These are phyloP conservation scores for Microctenopoma lineatum DNA, from an alignment of 2,797 vertebrate species.

Conservation along the genomic window DNA sequence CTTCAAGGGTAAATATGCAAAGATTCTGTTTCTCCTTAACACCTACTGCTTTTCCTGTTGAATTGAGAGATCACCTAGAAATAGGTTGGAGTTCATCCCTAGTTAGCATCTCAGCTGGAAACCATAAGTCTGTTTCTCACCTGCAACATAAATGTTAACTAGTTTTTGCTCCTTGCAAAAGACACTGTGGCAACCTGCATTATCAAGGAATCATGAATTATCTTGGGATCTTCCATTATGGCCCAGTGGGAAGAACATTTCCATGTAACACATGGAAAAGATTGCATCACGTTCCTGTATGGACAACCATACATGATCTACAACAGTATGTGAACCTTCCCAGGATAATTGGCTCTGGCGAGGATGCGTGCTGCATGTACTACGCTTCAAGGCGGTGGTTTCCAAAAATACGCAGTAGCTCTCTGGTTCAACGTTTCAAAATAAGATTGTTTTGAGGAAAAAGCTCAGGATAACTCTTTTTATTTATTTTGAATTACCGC, in stretches of 20 bases:
- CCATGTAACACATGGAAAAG: slow-evolving; percentile 19
- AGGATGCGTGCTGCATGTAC: slow-evolving; percentile 7
- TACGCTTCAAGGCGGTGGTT: background rate
- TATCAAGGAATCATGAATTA: slow-evolving; percentile 24
- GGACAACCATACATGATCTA: slow-evolving; percentile 1
- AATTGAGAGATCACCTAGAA: slow-evolving; percentile 19
- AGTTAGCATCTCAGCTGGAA: slow-evolving; percentile 6
- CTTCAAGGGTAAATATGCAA: slow-evolving; percentile 20
- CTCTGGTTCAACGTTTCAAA: slow-evolving; percentile 11
- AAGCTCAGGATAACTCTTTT: slow-evolving; percentile 6
- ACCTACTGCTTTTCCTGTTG: slow-evolving; percentile 9
- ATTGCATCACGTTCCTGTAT: slow-evolving; percentile 43
- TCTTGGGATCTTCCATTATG: slow-evolving; percentile 42
- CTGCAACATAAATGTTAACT: background rate
- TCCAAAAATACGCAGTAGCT: background rate
- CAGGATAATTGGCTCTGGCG: background rate
- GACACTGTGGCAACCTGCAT: slow-evolving; percentile 3
- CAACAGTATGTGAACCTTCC: background rate
- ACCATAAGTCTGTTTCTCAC: background rate
- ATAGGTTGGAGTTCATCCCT: background rate
- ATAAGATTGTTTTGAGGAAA: slow-evolving; percentile 21
- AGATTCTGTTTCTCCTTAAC: slow-evolving; percentile 10
- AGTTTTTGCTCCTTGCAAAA: slow-evolving; percentile 4
- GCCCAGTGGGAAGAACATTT: slow-evolving; percentile 8
- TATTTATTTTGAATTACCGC: background rate